These are phyloP conservation scores for Pectinophora gossypiella DNA, from an alignment of 1,140 invertebrate species.

Conservation along the genomic window DNA sequence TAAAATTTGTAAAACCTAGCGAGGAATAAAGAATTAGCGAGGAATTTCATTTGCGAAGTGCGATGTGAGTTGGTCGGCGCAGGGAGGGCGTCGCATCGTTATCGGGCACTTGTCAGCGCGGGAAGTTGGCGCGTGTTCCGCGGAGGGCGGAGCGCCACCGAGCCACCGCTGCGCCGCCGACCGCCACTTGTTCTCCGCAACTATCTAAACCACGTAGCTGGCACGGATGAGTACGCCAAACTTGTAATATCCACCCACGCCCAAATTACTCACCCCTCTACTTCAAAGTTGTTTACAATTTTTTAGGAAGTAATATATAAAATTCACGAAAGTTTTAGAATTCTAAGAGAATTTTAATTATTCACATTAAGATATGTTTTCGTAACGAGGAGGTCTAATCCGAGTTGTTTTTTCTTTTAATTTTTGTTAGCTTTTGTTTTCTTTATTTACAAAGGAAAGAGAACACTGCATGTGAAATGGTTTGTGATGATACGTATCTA, in stretches of 20 bases:
- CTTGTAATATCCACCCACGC: not conserved
- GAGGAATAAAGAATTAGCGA: slow-evolving; percentile 17
- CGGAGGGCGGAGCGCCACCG: too few relatives aligned
- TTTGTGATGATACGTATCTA: too few relatives aligned
- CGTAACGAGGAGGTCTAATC: too few relatives aligned
- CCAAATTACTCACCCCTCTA: not conserved
- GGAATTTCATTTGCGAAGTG: slow-evolving; percentile 33
- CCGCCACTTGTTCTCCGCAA: slow-evolving; percentile 3
- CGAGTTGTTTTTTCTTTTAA: too few relatives aligned
- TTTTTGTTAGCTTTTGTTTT: too few relatives aligned
- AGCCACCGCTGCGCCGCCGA: not conserved
- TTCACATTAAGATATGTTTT: too few relatives aligned
- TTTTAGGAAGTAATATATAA: too few relatives aligned
- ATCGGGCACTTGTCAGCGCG: slow-evolving; percentile 21
- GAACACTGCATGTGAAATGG: too few relatives aligned
- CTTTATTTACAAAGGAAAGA: too few relatives aligned
- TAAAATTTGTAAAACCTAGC: slow-evolving; percentile 11
- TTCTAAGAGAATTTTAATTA: too few relatives aligned
- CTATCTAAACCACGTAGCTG: slow-evolving; percentile 24
- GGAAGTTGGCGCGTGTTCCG: slow-evolving; percentile 19
- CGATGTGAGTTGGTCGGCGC: slow-evolving; percentile 20
- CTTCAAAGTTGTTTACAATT: too few relatives aligned
- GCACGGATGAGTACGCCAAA: slow-evolving; percentile 9
- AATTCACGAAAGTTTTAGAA: too few relatives aligned
- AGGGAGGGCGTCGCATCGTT: slow-evolving; percentile 7